These are phyloP conservation scores for Cladopsammia gracilis DNA, from an alignment of 64 coral and sea anemone genomes.

Conservation along the genomic window DNA sequence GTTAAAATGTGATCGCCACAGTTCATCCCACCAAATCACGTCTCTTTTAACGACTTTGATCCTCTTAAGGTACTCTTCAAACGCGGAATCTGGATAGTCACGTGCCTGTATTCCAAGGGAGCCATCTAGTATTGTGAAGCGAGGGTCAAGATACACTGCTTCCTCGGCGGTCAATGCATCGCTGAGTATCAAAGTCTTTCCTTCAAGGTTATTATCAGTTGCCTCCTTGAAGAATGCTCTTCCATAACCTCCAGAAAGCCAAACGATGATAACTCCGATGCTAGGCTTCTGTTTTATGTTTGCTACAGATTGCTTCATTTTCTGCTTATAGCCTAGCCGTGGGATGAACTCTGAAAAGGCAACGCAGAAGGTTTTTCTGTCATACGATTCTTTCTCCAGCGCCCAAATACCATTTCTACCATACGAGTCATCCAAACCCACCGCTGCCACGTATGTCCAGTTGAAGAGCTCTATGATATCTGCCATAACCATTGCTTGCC, in stretches of 20 bases:
- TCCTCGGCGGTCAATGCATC: slow-evolving; percentile 21
- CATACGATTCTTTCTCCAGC: background rate
- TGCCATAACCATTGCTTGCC: slow-evolving; percentile 60
- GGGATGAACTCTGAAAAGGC: background rate
- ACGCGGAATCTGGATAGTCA: too few relatives aligned
- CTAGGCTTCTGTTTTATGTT: too few relatives aligned
- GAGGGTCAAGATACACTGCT: too few relatives aligned
- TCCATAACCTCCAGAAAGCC: background rate
- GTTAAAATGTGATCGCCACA: too few relatives aligned
- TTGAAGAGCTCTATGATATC: slow-evolving; percentile 46
- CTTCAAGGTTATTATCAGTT: slow-evolving; percentile 12
- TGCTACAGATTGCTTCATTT: too few relatives aligned
- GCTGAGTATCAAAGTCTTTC: slow-evolving; percentile 22
- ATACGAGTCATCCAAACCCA: slow-evolving; percentile 55
- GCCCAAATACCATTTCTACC: slow-evolving; percentile 30
- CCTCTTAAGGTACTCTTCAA: too few relatives aligned
- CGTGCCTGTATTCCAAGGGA: too few relatives aligned
- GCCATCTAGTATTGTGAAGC: too few relatives aligned
- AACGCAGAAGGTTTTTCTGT: background rate
- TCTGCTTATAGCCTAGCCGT: background rate
- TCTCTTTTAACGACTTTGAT: too few relatives aligned
- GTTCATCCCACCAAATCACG: too few relatives aligned
- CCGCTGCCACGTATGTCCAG: slow-evolving; percentile 60
- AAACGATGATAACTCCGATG: too few relatives aligned
- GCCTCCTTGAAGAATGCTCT: slow-evolving; percentile 16